These are phyloP conservation scores for Rhodeus uyekii DNA, from an alignment of 2,797 vertebrate species.

Conservation along the genomic window DNA sequence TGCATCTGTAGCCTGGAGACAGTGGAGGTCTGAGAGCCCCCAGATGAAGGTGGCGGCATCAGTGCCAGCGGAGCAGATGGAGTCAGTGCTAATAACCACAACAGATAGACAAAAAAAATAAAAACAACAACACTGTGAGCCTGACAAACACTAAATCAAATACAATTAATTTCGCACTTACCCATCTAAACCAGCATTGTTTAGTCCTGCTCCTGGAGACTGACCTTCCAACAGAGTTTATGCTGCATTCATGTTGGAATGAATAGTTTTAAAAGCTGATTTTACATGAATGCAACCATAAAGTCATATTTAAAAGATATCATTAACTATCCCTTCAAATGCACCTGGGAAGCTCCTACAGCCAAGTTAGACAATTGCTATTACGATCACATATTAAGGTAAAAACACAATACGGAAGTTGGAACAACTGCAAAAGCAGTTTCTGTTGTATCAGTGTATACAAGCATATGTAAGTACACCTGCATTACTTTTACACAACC, in stretches of 20 bases:
- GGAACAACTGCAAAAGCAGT: background rate
- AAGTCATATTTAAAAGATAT: background rate
- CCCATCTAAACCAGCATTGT: slow-evolving; percentile 39
- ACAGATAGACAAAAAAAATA: slow-evolving; percentile 54
- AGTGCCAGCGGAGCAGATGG: slow-evolving; percentile 85
- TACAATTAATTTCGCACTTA: background rate
- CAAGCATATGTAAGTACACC: background rate
- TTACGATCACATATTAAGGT: background rate
- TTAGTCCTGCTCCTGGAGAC: background rate
- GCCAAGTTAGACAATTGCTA: background rate
- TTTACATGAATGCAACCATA: background rate
- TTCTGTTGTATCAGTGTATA: background rate
- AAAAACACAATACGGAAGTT: background rate
- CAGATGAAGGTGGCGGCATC: slow-evolving; percentile 84
- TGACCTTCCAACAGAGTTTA: background rate
- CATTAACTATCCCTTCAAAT: background rate
- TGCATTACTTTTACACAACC: background rate
- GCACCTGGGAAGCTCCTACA: background rate
- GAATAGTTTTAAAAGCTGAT: background rate
- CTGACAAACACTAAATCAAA: background rate
- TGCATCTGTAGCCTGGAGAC: slow-evolving; percentile 91
- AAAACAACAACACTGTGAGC: background rate
- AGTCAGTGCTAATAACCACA: slow-evolving; percentile 80
- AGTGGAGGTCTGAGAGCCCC: slow-evolving; percentile 78
- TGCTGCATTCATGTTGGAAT: background rate